Evolutionary conservation across 2,888 invertebrate genomes (phyloP).

Genomic region (Hypomecis punctinalis): DNA sequence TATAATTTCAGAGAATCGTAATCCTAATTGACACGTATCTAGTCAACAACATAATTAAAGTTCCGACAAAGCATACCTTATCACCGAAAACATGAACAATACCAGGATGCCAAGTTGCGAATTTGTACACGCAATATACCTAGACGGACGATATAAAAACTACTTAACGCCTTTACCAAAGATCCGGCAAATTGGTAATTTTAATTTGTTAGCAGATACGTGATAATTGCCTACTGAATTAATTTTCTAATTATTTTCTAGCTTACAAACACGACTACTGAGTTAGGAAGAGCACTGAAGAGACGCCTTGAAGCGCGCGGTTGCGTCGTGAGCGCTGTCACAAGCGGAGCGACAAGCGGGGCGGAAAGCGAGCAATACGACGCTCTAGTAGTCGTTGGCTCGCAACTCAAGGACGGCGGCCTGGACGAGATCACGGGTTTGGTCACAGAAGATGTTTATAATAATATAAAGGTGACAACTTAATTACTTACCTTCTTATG

Average conservation of each 20-base stretch:
- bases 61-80: conserved; percentile 4
- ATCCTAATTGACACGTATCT: too few relatives aligned
- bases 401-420: conserved; percentile 55
- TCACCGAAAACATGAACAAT: background rate
- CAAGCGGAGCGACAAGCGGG: conserved; percentile 44
- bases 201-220: conserved; percentile 2
- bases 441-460: conserved; percentile 69
- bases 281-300: conserved; percentile 66
- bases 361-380: conserved; percentile 55
- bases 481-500: too few relatives aligned
- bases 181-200: background rate
- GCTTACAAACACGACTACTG: conserved; percentile 67
- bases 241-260: conserved; percentile 11
- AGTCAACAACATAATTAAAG: background rate
- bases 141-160: background rate
- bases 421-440: conserved; percentile 63
- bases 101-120: conserved; percentile 11
- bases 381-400: conserved; percentile 71
- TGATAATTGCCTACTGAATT: background rate
- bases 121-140: conserved; percentile 5
- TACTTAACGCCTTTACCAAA: background rate
- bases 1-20: too few relatives aligned
- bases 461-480: conserved; percentile 67
- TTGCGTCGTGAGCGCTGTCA: conserved; percentile 61
- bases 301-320: conserved; percentile 59